Conservation (phyloP, 2,888 invertebrate genomes). For the Agrotis ipsilon region DNA sequence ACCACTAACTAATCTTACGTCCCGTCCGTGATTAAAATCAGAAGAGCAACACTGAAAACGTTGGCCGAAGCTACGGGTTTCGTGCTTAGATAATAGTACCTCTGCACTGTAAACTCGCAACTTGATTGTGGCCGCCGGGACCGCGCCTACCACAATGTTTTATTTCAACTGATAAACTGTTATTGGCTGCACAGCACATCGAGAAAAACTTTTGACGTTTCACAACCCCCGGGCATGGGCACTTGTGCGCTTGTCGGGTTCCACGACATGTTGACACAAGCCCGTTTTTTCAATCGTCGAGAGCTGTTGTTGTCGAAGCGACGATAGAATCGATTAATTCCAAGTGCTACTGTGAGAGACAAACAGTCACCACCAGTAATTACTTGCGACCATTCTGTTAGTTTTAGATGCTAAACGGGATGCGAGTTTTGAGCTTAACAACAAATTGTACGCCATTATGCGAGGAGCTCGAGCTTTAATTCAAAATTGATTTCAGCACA, state of each 20-base stretch:
- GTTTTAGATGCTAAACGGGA: constrained; percentile 21
- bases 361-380: constrained; percentile 33
- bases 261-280: constrained; percentile 21
- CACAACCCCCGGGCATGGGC: constrained; percentile 46
- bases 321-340: constrained; percentile 33
- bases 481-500: constrained; percentile 40
- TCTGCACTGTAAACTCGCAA: constrained; percentile 65
- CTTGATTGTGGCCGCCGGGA: constrained; percentile 72
- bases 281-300: constrained; percentile 25
- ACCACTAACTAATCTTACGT: too few relatives aligned
- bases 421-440: constrained; percentile 18
- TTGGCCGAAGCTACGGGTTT: too few relatives aligned
- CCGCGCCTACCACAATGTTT: constrained; percentile 67
- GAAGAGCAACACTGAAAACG: too few relatives aligned
- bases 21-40: too few relatives aligned
- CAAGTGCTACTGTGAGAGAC: constrained; percentile 7
- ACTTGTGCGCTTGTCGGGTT: constrained; percentile 28
- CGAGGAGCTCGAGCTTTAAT: constrained; percentile 11
- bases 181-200: constrained; percentile 69
- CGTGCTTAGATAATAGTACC: too few relatives aligned
- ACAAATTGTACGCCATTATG: constrained; percentile 28
- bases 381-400: constrained; percentile 25
- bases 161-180: constrained; percentile 72
- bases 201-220: constrained; percentile 61
- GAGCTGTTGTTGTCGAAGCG: constrained; percentile 20